These are phyloP conservation scores for Caenorhabditis sp. DNA, from an alignment of 2,888 invertebrate genomes.

Conservation along the genomic window DNA sequence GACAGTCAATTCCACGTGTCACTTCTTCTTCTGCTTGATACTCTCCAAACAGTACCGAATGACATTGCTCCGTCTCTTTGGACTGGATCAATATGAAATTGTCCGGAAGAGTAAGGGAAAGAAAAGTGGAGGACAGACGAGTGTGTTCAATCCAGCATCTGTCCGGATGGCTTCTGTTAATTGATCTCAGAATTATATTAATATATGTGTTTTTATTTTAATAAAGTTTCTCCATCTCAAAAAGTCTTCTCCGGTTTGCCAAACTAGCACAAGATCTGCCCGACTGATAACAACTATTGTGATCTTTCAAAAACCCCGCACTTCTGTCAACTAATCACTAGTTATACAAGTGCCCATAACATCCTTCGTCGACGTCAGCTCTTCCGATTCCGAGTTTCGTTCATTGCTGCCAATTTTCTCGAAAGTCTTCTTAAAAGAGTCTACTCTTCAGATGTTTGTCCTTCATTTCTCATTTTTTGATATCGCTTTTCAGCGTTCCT, in stretches of 20 bases:
- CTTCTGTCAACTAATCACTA: not conserved
- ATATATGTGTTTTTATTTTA: no score
- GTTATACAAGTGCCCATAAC: not conserved
- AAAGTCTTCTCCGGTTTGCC: no score
- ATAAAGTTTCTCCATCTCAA: not conserved
- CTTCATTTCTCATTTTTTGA: no score
- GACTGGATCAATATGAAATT: not conserved
- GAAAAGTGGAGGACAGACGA: not conserved
- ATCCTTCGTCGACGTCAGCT: not conserved
- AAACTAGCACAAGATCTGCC: no score
- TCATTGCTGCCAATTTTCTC: no score
- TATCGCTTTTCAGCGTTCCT: not conserved
- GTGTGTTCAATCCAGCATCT: not conserved
- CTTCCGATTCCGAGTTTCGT: not conserved
- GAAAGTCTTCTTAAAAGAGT: no score
- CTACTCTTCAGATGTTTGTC: no score
- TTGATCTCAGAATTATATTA: no score
- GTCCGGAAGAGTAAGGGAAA: not conserved
- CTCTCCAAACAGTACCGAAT: conserved; percentile 35
- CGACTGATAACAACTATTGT: no score
- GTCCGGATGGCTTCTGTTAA: not conserved
- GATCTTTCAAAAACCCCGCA: not conserved
- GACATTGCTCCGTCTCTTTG: not conserved
- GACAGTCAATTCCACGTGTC: conserved; percentile 45
- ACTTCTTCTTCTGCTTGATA: conserved; percentile 33